phyloP scores from a whole-genome alignment of 64 coral and sea anemone species.

The Exaiptasia diaphana region DNA sequence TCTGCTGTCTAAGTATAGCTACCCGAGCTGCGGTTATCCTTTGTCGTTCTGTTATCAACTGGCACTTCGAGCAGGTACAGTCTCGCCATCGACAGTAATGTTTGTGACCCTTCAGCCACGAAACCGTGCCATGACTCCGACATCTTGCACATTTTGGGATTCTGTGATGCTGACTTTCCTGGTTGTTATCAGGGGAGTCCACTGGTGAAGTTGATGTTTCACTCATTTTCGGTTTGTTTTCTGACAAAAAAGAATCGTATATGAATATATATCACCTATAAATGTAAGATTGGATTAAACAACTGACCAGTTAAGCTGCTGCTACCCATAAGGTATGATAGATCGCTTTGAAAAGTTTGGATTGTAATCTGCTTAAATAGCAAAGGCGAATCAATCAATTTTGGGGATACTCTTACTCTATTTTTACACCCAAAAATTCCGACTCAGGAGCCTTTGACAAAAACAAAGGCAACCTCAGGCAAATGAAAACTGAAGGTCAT shows the following conservation, averaged over 20 bases:
- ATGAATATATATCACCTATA: too few species aligned
- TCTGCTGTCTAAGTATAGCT: constrained; percentile 55
- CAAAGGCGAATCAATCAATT: too few species aligned
- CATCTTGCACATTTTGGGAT: constrained; percentile 62
- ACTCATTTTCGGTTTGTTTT: constrained; percentile 40
- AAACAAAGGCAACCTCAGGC: too few species aligned
- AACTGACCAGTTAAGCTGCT: too few species aligned
- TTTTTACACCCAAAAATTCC: too few species aligned
- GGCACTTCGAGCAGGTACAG: constrained; percentile 60
- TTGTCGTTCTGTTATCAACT: constrained; percentile 56
- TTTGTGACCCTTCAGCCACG: constrained; percentile 70
- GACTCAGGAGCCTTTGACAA: too few species aligned
- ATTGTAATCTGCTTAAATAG: too few species aligned
- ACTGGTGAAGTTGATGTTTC: constrained; percentile 29
- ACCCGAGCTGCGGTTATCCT: constrained; percentile 54
- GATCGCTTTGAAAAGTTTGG: too few species aligned
- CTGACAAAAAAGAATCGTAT: neutral
- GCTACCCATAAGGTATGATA: too few species aligned
- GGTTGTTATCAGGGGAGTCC: constrained; percentile 16
- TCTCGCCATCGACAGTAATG: constrained; percentile 66
- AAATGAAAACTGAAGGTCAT: too few species aligned
- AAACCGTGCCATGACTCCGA: constrained; percentile 58
- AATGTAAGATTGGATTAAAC: neutral
- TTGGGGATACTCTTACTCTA: too few species aligned
- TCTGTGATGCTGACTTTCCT: constrained; percentile 57